Evolutionary conservation across 2,113 vertebrate genomes (phyloP).

Genomic region (Channa maculata): DNA sequence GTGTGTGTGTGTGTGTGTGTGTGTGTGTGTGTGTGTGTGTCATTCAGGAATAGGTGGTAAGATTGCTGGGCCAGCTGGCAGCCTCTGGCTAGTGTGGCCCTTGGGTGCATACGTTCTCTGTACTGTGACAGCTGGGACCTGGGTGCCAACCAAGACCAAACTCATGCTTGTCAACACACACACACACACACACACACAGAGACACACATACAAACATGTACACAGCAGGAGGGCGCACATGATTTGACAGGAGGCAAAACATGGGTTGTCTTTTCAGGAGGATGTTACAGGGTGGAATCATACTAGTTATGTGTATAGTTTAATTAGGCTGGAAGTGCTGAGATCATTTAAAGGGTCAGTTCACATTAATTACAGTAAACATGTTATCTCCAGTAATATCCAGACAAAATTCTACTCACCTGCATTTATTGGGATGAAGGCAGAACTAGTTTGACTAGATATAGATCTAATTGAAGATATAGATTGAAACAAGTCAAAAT

Average conservation of each 20-base stretch:
- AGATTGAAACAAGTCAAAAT: too few species aligned
- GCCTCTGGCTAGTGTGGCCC: constrained; percentile 65
- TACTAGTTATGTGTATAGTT: background rate
- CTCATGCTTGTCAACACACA: constrained; percentile 11
- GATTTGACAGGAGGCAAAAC: constrained; percentile 2
- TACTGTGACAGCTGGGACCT: constrained; percentile 71
- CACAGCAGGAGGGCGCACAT: background rate
- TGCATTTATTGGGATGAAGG: too few species aligned
- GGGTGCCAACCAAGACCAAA: constrained; percentile 57
- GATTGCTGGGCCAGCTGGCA: constrained; percentile 76
- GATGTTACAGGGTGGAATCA: background rate
- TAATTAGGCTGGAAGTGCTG: background rate
- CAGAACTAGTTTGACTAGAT: too few species aligned
- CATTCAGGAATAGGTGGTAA: constrained; percentile 17
- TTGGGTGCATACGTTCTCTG: constrained; percentile 59
- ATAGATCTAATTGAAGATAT: too few species aligned
- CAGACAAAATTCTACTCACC: too few species aligned
- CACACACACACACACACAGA: constrained; percentile 1
- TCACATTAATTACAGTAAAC: background rate
- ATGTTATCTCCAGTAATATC: too few species aligned
- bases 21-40: constrained; percentile 46
- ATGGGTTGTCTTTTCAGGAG: constrained; percentile 18
- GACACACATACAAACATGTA: background rate
- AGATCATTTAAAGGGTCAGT: background rate
- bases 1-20: constrained; percentile 45